Percentiles rank a stretch among this genome's conserved stretches.
phyloP scores from a whole-genome alignment of 1,140 invertebrate species.

The Acromyrmex echinatior region DNA sequence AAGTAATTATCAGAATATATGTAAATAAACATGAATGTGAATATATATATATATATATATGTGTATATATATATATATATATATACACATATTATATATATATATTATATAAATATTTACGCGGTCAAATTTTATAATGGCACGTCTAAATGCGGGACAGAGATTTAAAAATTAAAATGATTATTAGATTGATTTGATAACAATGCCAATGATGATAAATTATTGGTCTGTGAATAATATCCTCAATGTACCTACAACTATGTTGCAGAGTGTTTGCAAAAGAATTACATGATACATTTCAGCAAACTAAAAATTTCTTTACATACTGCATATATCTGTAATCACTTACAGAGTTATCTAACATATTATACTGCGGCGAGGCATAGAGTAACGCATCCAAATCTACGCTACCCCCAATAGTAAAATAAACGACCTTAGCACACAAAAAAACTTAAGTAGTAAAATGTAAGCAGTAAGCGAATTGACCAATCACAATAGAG shows the following conservation, averaged over 20 bases:
- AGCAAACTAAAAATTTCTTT: constrained; percentile 11
- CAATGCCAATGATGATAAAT: constrained; percentile 16
- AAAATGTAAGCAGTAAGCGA: too few relatives aligned
- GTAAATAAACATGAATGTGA: background rate
- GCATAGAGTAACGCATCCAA: background rate
- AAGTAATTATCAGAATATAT: background rate
- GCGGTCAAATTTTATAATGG: background rate
- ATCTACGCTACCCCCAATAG: background rate
- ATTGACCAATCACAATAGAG: too few relatives aligned
- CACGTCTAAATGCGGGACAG: background rate
- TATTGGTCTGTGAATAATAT: constrained; percentile 2
- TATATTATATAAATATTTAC: constrained; percentile 1
- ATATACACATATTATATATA: background rate
- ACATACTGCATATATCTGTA: background rate
- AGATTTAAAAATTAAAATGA: constrained; percentile 19
- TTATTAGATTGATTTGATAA: constrained; percentile 18
- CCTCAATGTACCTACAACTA: background rate
- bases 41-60: background rate
- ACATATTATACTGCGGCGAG: constrained; percentile 33
- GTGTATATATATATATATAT: too few relatives aligned
- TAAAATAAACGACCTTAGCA: background rate
- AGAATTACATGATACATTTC: constrained; percentile 10
- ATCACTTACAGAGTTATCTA: constrained; percentile 34
- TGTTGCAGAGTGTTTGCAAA: constrained; percentile 21
- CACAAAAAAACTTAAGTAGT: too few relatives aligned